Percentiles rank a stretch among this genome's conserved stretches.
phyloP scores from a whole-genome alignment of 2,113 vertebrate species.

The Paraplagusia blochii region DNA sequence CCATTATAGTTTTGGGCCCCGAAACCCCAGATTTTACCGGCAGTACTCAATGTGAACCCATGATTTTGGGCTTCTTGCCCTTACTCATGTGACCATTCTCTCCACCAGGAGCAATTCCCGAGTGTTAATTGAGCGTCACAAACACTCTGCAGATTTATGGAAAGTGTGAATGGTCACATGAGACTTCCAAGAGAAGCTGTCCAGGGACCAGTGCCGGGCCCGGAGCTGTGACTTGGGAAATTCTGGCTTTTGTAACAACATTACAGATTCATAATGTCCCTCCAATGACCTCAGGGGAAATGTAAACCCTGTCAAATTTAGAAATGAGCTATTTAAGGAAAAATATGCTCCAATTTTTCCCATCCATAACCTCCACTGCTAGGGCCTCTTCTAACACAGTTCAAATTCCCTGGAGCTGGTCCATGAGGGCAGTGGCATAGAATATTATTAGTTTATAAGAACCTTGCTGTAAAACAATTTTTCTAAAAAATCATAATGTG shows the following conservation, averaged over 20 bases:
- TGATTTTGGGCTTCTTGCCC: conserved; percentile 57
- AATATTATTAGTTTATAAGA: not conserved
- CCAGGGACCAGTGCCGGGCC: conserved; percentile 40
- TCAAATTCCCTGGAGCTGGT: too few relatives aligned
- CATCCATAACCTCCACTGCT: too few relatives aligned
- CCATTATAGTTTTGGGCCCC: conserved; percentile 87
- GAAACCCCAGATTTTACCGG: conserved; percentile 83
- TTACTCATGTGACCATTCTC: conserved; percentile 61
- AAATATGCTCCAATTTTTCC: not conserved
- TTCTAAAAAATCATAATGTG: too few relatives aligned
- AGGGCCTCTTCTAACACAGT: too few relatives aligned
- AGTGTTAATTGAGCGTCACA: conserved; percentile 72
- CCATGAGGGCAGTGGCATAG: too few relatives aligned
- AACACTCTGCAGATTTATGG: conserved; percentile 71
- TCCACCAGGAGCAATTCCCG: conserved; percentile 61
- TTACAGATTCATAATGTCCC: conserved; percentile 46
- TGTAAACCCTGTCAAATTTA: conserved; percentile 13
- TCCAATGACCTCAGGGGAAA: conserved; percentile 38
- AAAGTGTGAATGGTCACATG: conserved; percentile 57
- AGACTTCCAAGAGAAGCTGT: conserved; percentile 57
- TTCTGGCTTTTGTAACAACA: conserved; percentile 42
- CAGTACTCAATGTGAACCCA: conserved; percentile 62
- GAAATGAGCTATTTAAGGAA: conserved; percentile 12
- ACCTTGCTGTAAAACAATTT: too few relatives aligned
- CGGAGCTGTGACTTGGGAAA: conserved; percentile 25